Base-by-base conservation (phyloP, 2,113 vertebrate genomes). In the Pavo muticus region DNA sequence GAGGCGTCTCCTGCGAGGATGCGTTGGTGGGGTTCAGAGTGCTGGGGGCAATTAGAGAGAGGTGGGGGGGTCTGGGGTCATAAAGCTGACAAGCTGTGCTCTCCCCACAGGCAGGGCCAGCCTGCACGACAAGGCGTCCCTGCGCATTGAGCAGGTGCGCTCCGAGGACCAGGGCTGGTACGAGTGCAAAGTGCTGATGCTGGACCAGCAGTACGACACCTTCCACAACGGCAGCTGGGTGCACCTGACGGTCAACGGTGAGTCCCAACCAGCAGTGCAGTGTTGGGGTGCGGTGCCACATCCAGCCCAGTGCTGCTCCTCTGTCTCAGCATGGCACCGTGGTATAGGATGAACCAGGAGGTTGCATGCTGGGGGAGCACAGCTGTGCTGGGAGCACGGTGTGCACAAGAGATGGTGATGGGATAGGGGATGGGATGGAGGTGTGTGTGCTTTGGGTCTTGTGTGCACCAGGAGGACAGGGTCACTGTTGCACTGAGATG, bases 211-310 rank as follows among this genome's bases (percentile, higher is more conserved):
- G 97, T 99, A 98, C 91, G 99, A 99, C 98, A 99, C 99, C 97
- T 99, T 99, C 97, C 99, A 99, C 97, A 99, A 99, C 6, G 99
- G 99, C 98, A 99, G 99, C 98, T 99, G 99, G 99, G 99, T 99
- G 87, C 99, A 99, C 92, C 99, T 99, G 96, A 99, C 99, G 30
- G 99, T 99, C 97, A 99, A 99, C 1, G 99, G 99, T 99, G 95
- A 98, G 98, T 97, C 89, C 18, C 1, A 15, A 77, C 18, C 1
- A 14, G 30, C 39, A 0, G 4, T 4, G 19, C 2, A 4, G 19
- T 14, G 24, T 21, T 35, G 6, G 23, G 48, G 48, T 50, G 48
- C 23, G 2, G 23, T n/a, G 35, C 35, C 9, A 4, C 14, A 4
- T 25, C 35, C 59, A 27, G 10, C 37, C 40, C 5, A 12, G 20